Evolutionary conservation across 2,797 vertebrate species (phyloP).

Genomic region (Hydrolagus colliei): DNA sequence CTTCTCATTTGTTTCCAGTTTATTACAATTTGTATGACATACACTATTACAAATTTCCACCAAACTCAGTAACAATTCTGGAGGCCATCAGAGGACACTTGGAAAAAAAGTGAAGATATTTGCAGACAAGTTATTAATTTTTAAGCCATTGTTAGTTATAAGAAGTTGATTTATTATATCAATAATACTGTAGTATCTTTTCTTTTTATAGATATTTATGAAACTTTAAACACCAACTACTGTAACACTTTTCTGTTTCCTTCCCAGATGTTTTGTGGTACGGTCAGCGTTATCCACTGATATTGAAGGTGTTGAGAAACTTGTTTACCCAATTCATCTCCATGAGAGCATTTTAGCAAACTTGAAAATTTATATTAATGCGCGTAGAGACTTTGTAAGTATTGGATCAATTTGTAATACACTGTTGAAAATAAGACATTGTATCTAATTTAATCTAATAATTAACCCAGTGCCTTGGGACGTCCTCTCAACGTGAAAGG

Average conservation of each 20-base stretch:
- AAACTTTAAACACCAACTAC: neutral
- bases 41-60: neutral
- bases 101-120: neutral
- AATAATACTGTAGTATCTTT: neutral
- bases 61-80: neutral
- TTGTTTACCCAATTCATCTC: slow-evolving; percentile 57
- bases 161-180: neutral
- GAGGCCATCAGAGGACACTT: neutral
- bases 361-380: slow-evolving; percentile 57
- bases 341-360: slow-evolving; percentile 60
- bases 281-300: slow-evolving; percentile 59
- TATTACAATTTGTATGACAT: neutral
- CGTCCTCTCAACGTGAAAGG: neutral
- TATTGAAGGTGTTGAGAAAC: slow-evolving; percentile 50
- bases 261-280: slow-evolving; percentile 63
- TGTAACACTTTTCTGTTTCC: slow-evolving; percentile 29
- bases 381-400: slow-evolving; percentile 66
- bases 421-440: neutral
- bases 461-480: neutral
- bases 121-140: no score
- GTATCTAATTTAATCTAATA: neutral
- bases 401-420: slow-evolving; percentile 21
- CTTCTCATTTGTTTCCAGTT: no score
- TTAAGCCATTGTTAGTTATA: neutral
- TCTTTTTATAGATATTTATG: neutral